Percentiles rank a stretch among this genome's conserved stretches.
Evolutionary conservation across 2,797 vertebrate species (phyloP).

Genomic region (Loris lydekkerianus): DNA sequence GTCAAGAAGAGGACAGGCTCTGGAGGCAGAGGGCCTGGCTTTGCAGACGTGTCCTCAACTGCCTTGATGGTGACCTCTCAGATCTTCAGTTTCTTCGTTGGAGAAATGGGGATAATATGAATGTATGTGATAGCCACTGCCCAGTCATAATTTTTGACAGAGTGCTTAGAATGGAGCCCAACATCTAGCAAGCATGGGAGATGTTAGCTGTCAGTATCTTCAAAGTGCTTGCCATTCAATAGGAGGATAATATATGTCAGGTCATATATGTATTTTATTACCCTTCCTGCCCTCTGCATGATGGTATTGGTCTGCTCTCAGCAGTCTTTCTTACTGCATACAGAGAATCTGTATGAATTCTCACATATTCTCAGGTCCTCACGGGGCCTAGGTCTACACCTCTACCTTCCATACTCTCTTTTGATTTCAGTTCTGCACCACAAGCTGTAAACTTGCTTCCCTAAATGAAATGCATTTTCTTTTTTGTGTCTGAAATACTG

Average conservation of each 20-base stretch:
- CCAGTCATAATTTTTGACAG: not conserved
- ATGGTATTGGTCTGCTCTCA: not conserved
- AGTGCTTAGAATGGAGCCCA: not conserved
- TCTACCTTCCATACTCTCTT: not conserved
- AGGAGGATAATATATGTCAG: not conserved
- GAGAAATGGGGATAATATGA: not conserved
- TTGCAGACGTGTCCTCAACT: not conserved
- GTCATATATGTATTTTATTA: conserved; percentile 32
- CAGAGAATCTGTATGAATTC: not conserved
- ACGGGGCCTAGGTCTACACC: not conserved
- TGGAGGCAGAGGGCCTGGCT: not conserved
- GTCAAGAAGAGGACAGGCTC: not conserved
- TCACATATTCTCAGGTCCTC: not conserved
- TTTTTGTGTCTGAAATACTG: not conserved
- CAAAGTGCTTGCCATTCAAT: not conserved
- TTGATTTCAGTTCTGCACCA: not conserved
- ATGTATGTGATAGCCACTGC: not conserved
- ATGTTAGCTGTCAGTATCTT: not conserved
- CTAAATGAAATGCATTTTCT: not conserved
- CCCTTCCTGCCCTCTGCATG: not conserved
- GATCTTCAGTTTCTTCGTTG: not conserved
- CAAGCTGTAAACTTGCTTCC: not conserved
- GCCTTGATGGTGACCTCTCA: not conserved
- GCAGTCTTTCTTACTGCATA: not conserved
- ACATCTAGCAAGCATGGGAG: not conserved